Conservation (phyloP, 2,888 invertebrate species). For the Amphipoea oculea region DNA sequence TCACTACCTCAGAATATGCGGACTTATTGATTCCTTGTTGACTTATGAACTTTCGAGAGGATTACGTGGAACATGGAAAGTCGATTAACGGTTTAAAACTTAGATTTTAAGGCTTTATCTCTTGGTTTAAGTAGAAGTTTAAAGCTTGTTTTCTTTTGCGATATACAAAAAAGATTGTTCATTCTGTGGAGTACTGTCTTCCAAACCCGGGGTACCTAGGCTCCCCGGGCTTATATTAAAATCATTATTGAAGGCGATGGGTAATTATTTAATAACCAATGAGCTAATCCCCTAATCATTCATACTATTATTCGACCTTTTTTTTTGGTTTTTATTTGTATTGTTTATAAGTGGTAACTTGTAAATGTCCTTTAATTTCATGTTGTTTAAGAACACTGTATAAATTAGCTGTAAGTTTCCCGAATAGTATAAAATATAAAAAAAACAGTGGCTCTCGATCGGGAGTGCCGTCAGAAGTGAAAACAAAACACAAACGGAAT, state of each 20-base stretch:
- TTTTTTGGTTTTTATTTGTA: not conserved
- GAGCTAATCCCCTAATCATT: not conserved
- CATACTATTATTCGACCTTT: not conserved
- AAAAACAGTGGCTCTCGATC: too few species aligned
- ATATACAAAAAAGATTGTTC: not conserved
- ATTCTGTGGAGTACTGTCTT: too few species aligned
- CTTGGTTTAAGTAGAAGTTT: constrained; percentile 32
- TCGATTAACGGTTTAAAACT: constrained; percentile 58
- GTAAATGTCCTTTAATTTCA: too few species aligned
- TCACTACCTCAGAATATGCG: constrained; percentile 64
- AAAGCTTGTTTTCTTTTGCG: constrained; percentile 23
- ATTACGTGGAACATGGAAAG: constrained; percentile 57
- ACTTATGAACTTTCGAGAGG: constrained; percentile 64
- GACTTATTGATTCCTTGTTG: constrained; percentile 68
- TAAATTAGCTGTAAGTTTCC: too few species aligned
- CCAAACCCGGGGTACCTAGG: not conserved
- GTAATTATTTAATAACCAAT: not conserved
- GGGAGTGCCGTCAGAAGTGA: too few species aligned
- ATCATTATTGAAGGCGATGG: not conserved
- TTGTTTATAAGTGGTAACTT: not conserved
- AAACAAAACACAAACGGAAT: too few species aligned
- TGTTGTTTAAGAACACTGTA: too few species aligned
- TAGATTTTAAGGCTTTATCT: constrained; percentile 45
- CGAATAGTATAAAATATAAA: too few species aligned
- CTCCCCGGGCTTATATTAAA: not conserved